Evolutionary conservation across 2,888 invertebrate species (phyloP).

Genomic region (Laothoe populi): DNA sequence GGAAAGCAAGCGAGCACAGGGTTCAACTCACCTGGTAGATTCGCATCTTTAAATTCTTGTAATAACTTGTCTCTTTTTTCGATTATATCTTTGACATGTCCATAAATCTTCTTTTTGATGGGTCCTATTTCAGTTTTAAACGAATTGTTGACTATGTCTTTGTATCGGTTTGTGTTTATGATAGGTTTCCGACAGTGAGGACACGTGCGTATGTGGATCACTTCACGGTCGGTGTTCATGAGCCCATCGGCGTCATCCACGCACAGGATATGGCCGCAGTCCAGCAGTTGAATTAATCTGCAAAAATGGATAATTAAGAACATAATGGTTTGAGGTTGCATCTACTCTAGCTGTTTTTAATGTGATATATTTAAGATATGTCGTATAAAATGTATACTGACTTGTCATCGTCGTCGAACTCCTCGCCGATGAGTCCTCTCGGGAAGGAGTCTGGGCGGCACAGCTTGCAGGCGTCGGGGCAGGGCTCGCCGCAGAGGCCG

Average conservation of each 20-base stretch:
- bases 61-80: constrained; percentile 42
- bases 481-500: constrained; percentile 90
- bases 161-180: constrained; percentile 83
- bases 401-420: constrained; percentile 79
- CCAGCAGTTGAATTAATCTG: constrained; percentile 81
- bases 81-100: constrained; percentile 52
- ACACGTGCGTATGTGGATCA: constrained; percentile 72
- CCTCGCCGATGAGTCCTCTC: constrained; percentile 64
- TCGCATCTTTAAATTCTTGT: constrained; percentile 31
- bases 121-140: constrained; percentile 68
- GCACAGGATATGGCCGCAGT: constrained; percentile 81
- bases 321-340: too few relatives aligned
- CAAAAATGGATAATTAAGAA: constrained; percentile 37
- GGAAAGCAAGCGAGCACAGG: too few relatives aligned
- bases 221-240: constrained; percentile 60
- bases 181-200: constrained; percentile 86
- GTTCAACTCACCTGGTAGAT: constrained; percentile 31
- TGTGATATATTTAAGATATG: too few relatives aligned
- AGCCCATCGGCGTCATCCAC: constrained; percentile 72
- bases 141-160: constrained; percentile 74
- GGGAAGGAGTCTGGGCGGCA: constrained; percentile 83
- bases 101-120: constrained; percentile 69
- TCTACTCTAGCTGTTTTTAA: too few relatives aligned
- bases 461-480: constrained; percentile 84
- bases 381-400: too few relatives aligned